phyloP scores from a whole-genome alignment of 2,797 vertebrate species.

The Chanos chanos region DNA sequence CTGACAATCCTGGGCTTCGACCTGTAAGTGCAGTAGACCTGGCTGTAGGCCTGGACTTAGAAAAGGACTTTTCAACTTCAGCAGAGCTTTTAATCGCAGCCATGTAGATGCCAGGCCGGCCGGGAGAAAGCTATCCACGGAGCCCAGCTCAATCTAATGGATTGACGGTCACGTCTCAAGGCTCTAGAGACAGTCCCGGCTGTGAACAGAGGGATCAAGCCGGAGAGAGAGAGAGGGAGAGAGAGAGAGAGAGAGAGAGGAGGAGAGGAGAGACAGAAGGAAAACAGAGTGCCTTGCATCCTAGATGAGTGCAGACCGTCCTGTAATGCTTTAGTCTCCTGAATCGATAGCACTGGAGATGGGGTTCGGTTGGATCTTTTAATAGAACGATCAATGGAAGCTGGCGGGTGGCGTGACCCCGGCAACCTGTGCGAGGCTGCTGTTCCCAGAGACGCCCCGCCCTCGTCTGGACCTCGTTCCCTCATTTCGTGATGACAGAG shows the following conservation, averaged over 20 bases:
- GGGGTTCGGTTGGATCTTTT: constrained; percentile 35
- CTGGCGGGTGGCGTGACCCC: constrained; percentile 19
- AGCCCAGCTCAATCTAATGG: constrained; percentile 22
- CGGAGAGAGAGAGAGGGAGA: constrained; percentile 19
- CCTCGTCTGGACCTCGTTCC: background rate
- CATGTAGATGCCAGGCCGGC: background rate
- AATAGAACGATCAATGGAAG: constrained; percentile 41
- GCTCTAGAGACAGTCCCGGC: constrained; percentile 14
- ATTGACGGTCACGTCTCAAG: constrained; percentile 30
- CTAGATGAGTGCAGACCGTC: constrained; percentile 26
- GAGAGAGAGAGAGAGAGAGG: constrained; percentile 26
- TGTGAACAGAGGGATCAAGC: constrained; percentile 27
- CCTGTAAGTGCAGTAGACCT: no score
- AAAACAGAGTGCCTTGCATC: constrained; percentile 29
- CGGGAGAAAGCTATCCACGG: no score
- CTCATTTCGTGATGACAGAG: background rate
- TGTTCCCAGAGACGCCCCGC: background rate
- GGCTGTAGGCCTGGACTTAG: no score
- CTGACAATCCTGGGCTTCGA: no score
- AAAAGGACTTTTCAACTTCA: constrained; percentile 16
- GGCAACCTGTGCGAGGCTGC: background rate
- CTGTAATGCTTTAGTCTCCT: constrained; percentile 19
- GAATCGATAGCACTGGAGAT: constrained; percentile 41
- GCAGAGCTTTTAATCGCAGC: constrained; percentile 16
- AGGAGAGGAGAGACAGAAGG: constrained; percentile 21